Conservation (phyloP, 2,113 vertebrate genomes). For the Trichomycterus rosablanca region DNA sequence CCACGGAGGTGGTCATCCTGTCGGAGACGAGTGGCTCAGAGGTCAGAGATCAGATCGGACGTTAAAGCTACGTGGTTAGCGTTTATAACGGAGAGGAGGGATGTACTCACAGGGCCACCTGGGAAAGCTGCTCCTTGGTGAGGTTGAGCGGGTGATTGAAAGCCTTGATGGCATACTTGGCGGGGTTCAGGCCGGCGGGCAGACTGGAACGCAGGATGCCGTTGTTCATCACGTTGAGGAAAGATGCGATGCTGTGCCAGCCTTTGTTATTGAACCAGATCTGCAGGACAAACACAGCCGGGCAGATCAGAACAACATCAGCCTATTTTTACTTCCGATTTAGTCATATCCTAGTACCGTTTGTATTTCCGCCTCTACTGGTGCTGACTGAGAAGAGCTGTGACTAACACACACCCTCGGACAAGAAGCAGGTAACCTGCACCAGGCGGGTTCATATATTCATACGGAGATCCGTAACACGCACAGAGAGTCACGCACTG, state of each 20-base stretch:
- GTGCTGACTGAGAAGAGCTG: too few species aligned
- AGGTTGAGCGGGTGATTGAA: slow-evolving; percentile 94
- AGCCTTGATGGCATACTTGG: slow-evolving; percentile 83
- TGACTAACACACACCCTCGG: too few species aligned
- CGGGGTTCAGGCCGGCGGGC: slow-evolving; percentile 73
- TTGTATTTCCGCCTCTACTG: too few species aligned
- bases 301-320: too few species aligned
- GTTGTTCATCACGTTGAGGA: slow-evolving; percentile 95
- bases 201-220: slow-evolving; percentile 85
- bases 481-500: too few species aligned
- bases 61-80: too few species aligned
- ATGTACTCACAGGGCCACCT: slow-evolving; percentile 89
- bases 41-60: background rate
- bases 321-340: too few species aligned
- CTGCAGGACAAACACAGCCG: too few species aligned
- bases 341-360: too few species aligned
- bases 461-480: too few species aligned
- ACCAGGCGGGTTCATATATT: too few species aligned
- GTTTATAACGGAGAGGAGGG: background rate
- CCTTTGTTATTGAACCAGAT: slow-evolving; percentile 99
- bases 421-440: too few species aligned
- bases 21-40: background rate
- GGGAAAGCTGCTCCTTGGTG: slow-evolving; percentile 95
- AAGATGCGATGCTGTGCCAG: slow-evolving; percentile 91
- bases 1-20: slow-evolving; percentile 97